Evolutionary conservation across 2,888 invertebrate species (phyloP), one percentile per base, ranked within the genome.

Genomic region (Rotaria macrura): DNA sequence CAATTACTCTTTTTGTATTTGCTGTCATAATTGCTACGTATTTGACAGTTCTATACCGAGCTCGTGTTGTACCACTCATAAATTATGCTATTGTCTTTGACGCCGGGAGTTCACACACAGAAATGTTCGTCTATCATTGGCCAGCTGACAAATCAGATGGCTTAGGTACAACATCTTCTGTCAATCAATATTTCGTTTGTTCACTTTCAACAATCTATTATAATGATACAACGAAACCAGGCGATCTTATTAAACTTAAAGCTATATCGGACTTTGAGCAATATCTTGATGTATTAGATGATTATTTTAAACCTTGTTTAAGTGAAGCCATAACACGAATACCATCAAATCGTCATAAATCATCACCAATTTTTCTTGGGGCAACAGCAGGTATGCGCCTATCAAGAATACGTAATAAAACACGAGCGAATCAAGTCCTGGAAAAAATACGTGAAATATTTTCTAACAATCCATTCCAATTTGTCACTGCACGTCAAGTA

Each of bases 31-130:
- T 79, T 14, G 79, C 20, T 25, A 79, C 43, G 1, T 79, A 79
- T 43, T 79, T 79, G 43, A 79, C 79, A 79, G 10, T 43, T 79
- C 20, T 79, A 38, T 79, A 79, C n/a, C n/a, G 79, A 25, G 43
- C 79, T 38, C 40, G 43, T 43, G 40, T 79, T 10, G 25, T n/a
- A n/a, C 79, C 79, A 43, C 43, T 43, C n/a, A 79, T 65, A 52
- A 74, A 84, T 65, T 92, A 91, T 89, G 92, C 92, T 6, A 89
- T 92, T 85, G 91, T 92, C 0, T 89, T 92, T 87, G 92, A 92
- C 89, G 92, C 92, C 84, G 92, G 92, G 0, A 92, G 92, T 0
- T 90, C 92, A 5, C 92, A 92, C 87, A 74, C 92, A 3, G 89
- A 90, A 54, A 89, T 92, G 87, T 91, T 89, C 87, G 87, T 92